These are phyloP conservation scores for Drosophila melanogaster DNA, from an alignment of 1,140 invertebrate genomes.

Conservation along the genomic window DNA sequence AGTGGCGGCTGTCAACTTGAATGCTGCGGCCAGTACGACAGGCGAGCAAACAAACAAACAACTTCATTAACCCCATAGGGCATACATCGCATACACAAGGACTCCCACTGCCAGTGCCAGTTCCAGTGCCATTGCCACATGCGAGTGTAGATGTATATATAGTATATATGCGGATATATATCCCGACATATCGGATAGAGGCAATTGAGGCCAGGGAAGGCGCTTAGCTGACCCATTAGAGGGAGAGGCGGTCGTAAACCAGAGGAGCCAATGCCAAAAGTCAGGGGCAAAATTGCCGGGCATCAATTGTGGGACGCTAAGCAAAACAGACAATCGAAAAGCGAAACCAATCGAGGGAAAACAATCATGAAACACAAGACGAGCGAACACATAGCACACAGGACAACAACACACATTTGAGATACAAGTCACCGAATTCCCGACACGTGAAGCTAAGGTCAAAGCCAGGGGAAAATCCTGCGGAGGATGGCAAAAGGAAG, in stretches of 20 bases:
- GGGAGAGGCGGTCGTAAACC: constrained; percentile 57
- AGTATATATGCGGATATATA: constrained; percentile 6
- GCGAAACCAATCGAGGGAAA: constrained; percentile 70
- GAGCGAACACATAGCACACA: constrained; percentile 8
- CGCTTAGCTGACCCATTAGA: constrained; percentile 77
- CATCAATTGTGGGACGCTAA: constrained; percentile 74
- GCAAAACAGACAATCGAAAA: constrained; percentile 77
- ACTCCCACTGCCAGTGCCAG: constrained; percentile 14
- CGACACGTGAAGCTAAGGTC: constrained; percentile 52
- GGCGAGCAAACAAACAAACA: constrained; percentile 74
- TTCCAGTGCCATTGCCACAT: constrained; percentile 1
- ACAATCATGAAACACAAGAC: constrained; percentile 71
- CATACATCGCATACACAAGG: constrained; percentile 50
- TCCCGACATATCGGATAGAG: constrained; percentile 26
- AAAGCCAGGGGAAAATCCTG: constrained; percentile 22
- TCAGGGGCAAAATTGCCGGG: constrained; percentile 65
- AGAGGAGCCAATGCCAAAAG: constrained; percentile 59
- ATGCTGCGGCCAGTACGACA: constrained; percentile 39
- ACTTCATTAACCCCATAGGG: constrained; percentile 78
- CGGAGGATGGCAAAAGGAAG: constrained; percentile 31
- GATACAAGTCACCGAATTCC: constrained; percentile 22
- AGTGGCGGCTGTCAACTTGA: constrained; percentile 41
- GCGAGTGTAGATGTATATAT: constrained; percentile 10
- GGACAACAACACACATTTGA: constrained; percentile 4
- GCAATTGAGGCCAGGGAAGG: constrained; percentile 49